phyloP scores from a whole-genome alignment of 2,888 invertebrate genomes.

The Globia sparganii region DNA sequence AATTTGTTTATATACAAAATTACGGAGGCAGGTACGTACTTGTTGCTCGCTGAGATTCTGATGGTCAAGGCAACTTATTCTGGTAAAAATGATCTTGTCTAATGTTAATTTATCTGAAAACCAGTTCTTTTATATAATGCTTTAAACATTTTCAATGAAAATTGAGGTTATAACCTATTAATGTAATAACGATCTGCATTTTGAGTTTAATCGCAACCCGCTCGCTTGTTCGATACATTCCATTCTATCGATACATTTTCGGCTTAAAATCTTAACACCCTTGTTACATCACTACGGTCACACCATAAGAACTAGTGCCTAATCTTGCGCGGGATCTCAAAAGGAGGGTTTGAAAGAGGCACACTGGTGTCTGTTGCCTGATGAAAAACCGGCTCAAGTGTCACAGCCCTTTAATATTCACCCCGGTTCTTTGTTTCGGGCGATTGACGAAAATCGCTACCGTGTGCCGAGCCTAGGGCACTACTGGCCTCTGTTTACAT shows the following conservation, averaged over 20 bases:
- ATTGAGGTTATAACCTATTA: background rate
- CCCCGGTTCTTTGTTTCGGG: constrained; percentile 84
- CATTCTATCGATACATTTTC: constrained; percentile 18
- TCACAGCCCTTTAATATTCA: constrained; percentile 87
- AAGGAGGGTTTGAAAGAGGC: constrained; percentile 86
- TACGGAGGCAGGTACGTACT: no score
- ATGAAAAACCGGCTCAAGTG: constrained; percentile 88
- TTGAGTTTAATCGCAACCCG: background rate
- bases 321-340: constrained; percentile 89
- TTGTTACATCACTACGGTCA: constrained; percentile 73
- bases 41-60: background rate
- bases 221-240: background rate
- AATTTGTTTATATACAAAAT: no score
- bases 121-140: background rate
- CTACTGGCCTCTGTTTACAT: constrained; percentile 58
- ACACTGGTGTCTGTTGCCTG: constrained; percentile 84
- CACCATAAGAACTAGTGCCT: constrained; percentile 87
- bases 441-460: constrained; percentile 88
- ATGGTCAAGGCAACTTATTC: background rate
- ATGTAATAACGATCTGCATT: background rate
- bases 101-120: background rate
- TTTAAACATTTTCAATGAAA: background rate
- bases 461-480: constrained; percentile 55
- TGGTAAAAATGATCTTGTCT: background rate
- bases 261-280: background rate